Conservation (phyloP, 2,797 vertebrate species). For the Chiroxiphia lanceolata region DNA sequence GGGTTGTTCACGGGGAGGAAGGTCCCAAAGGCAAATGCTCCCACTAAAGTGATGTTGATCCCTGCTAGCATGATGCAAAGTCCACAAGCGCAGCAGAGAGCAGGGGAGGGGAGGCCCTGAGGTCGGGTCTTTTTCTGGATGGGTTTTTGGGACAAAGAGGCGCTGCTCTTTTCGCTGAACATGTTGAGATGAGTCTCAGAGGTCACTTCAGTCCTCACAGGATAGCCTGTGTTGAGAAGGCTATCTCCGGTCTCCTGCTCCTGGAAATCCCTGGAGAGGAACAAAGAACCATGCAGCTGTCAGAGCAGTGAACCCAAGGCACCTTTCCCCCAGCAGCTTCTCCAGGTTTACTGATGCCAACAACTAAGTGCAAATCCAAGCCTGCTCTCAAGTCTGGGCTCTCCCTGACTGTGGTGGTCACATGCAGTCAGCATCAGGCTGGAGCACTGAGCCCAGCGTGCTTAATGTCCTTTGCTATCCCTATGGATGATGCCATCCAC, state of each 20-base stretch:
- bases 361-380: neutral
- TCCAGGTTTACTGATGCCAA: rapidly evolving
- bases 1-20: conserved; percentile 84
- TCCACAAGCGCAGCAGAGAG: conserved; percentile 93
- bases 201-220: neutral
- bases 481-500: neutral
- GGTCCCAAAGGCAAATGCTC: conserved; percentile 88
- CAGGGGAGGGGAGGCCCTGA: conserved; percentile 88
- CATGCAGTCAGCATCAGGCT: neutral
- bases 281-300: neutral
- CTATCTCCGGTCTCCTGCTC: neutral
- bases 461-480: neutral
- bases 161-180: conserved; percentile 74
- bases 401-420: neutral
- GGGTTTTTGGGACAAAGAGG: conserved; percentile 65
- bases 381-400: neutral
- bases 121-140: conserved; percentile 73
- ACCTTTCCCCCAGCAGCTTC: neutral
- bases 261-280: conserved; percentile 26
- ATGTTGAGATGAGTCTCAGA: conserved; percentile 35
- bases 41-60: conserved; percentile 96
- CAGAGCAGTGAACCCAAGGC: neutral
- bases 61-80: conserved; percentile 96
- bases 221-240: neutral
- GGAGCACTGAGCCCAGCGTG: neutral